These are phyloP conservation scores for Eupithecia abbreviata DNA, from an alignment of 2,888 invertebrate genomes.

Conservation along the genomic window DNA sequence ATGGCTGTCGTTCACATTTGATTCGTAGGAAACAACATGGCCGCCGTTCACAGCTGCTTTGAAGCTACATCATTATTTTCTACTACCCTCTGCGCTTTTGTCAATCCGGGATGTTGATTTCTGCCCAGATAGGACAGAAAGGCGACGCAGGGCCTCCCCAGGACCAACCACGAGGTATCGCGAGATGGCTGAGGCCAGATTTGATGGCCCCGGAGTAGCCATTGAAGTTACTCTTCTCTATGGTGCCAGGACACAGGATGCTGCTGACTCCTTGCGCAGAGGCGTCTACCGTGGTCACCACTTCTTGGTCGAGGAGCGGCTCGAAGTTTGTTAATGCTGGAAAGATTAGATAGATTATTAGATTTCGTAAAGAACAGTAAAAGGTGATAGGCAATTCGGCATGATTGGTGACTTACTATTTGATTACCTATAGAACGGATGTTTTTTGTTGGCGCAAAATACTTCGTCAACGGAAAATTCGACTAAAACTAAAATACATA, in stretches of 20 bases:
- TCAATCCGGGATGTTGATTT: slow-evolving; percentile 81
- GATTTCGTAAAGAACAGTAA: not conserved
- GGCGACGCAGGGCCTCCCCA: slow-evolving; percentile 92
- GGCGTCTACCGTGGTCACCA: slow-evolving; percentile 66
- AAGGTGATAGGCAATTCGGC: not conserved
- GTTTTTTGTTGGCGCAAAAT: not conserved
- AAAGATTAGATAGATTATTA: slow-evolving; percentile 41
- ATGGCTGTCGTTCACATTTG: not conserved
- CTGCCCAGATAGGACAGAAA: slow-evolving; percentile 91
- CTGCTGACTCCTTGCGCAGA: slow-evolving; percentile 61
- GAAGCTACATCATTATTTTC: not conserved
- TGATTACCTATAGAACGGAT: not conserved
- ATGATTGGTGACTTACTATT: not conserved
- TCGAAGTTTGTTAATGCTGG: slow-evolving; percentile 68
- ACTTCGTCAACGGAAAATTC: not conserved
- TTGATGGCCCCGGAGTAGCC: slow-evolving; percentile 86
- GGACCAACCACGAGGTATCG: slow-evolving; percentile 92
- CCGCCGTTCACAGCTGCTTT: not conserved
- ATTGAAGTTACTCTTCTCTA: slow-evolving; percentile 70
- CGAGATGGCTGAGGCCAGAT: slow-evolving; percentile 89
- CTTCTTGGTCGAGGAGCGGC: slow-evolving; percentile 65
- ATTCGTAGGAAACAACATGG: not conserved
- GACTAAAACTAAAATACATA: too few species aligned
- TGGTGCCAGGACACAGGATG: slow-evolving; percentile 63
- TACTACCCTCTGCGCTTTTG: slow-evolving; percentile 34